Evolutionary conservation across 2,113 vertebrate species (phyloP).

Genomic region (Odontesthes bonariensis): DNA sequence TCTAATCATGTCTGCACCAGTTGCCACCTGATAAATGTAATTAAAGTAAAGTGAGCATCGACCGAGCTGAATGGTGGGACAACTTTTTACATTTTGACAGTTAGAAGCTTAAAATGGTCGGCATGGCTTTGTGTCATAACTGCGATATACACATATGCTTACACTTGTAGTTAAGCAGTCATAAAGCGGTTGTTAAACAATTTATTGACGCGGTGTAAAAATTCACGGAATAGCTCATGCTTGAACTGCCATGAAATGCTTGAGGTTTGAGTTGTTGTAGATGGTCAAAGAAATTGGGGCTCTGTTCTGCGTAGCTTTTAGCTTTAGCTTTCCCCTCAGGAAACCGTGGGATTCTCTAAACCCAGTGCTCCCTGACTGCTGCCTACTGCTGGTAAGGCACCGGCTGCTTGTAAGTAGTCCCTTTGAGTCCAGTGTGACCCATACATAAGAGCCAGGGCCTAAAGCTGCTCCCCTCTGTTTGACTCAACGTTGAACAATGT

Average conservation of each 20-base stretch:
- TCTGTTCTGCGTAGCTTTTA: too few relatives aligned
- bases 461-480: slow-evolving; percentile 8
- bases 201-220: too few relatives aligned
- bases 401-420: too few relatives aligned
- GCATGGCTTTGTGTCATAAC: slow-evolving; percentile 29
- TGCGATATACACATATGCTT: slow-evolving; percentile 25
- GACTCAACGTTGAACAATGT: slow-evolving; percentile 4
- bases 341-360: too few relatives aligned
- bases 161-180: slow-evolving; percentile 58
- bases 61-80: background rate
- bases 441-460: slow-evolving; percentile 9
- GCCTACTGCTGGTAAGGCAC: too few relatives aligned
- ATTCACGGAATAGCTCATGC: too few relatives aligned
- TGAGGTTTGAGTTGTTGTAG: too few relatives aligned
- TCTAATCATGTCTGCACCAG: slow-evolving; percentile 26
- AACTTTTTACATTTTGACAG: background rate
- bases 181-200: too few relatives aligned
- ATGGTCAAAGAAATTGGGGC: too few relatives aligned
- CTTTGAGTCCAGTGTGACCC: slow-evolving; percentile 21
- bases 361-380: too few relatives aligned
- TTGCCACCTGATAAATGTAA: slow-evolving; percentile 54
- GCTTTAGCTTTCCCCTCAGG: too few relatives aligned
- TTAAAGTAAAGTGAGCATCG: slow-evolving; percentile 21
- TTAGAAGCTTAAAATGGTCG: slow-evolving; percentile 26
- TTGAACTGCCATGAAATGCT: too few relatives aligned